Base-by-base conservation (phyloP, 2,797 vertebrate genomes). In the Sphaeramia orbicularis region DNA sequence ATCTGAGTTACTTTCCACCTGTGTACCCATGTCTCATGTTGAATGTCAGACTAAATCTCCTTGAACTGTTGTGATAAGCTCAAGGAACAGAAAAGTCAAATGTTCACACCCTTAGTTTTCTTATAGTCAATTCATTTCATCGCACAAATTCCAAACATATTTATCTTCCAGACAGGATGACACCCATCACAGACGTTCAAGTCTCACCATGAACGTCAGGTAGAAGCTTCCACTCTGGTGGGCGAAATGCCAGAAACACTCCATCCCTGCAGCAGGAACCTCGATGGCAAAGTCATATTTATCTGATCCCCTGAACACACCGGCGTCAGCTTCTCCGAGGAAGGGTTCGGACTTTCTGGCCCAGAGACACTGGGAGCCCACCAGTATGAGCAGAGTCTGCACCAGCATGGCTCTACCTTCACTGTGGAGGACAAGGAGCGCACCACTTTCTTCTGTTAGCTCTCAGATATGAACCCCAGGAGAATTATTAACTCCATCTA, bases 201-300 rank as follows among this genome's bases (percentile, higher is more conserved):
- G 6, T 41, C 95, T 89, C 58, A 94, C 95, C 94, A 96, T 93
- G 0, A 93, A 96, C 16, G 80, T 93, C 78, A 96, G 94, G 85
- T 93, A 96, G 90, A 96, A 95, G 65, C 74, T 93, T 11, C 94
- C 94, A 0, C 58, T 87, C 69, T 92, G 93, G 41, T 94, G 90
- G 0, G 95, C 93, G n/a, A 95, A 96, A 65, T 96, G 95, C 95
- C 95, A 96, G 87, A 95, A 95, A 43, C 96, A 96, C 57, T 96
- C 94, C 0, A 38, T 47, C 0, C 54, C 40, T 0, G 93, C 91
- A 0, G 90, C 93, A 0, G 85, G 70, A 48, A 96, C 11, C 13
- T 93, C 15, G 0, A 96, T 0, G 12, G 94, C 92, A 0, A 96
- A 96, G 74, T 96, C 91, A 0, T 95, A 92, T 12, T 74, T 91